Evolutionary conservation across 2,888 invertebrate species (phyloP), one percentile per base, ranked within the genome.

Genomic region (Salpingus planirostris): DNA sequence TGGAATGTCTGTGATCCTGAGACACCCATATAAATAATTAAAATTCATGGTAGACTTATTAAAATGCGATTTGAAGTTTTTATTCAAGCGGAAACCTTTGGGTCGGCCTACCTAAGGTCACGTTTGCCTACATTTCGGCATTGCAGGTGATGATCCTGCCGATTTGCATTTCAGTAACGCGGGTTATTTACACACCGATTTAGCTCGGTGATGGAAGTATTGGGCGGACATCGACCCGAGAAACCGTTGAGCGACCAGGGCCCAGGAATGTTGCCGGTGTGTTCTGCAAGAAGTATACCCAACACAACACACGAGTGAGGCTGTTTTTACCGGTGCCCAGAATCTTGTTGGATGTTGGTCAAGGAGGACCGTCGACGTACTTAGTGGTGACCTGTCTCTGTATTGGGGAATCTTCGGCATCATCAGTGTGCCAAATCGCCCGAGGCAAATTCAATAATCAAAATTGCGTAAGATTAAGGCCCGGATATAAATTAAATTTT

Each of bases 111-210:
- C n/a, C n/a, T n/a, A n/a, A n/a, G n/a, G n/a, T n/a, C n/a, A n/a
- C n/a, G n/a, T n/a, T n/a, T 44, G 40, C 47, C 49, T 40, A 50
- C 44, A 42, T 49, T 50, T 50, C 36, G 41, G 39, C 33, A 29
- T 33, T 40, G 43, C 47, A 49, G 48, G 50, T 54, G 33, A 49
- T 18, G 18, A 47, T 44, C 42, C 6, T 35, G 18, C 42, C 47
- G 48, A 55, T 55, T 52, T 53, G 42, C 47, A 52, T 54, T 56
- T 56, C 48, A 52, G 52, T 49, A 50, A 47, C 49, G 48, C 39
- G 38, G 43, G 43, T 50, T 48, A 53, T 54, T 51, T 51, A 50
- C 46, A 49, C 47, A 46, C 42, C 42, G 43, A 50, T 46, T 49
- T 49, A 44, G 46, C 40, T n/a, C 38, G 30, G 37, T 31, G 37